Percentiles rank a stretch among this genome's conserved stretches.
Evolutionary conservation across 2,797 vertebrate species (phyloP).

Genomic region (Mastacembelus armatus): DNA sequence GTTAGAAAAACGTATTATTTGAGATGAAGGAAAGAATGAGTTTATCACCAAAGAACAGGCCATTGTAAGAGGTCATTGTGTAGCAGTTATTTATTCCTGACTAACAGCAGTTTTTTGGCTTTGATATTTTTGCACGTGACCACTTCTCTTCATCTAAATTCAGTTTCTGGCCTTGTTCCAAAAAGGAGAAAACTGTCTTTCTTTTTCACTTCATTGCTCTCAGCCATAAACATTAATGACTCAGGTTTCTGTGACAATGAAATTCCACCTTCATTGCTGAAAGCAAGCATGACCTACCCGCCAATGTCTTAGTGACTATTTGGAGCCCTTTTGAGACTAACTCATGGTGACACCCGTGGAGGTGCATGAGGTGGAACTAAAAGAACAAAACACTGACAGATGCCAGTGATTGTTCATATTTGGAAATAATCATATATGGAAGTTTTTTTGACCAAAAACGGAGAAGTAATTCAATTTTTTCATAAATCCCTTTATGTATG

Average conservation of each 20-base stretch:
- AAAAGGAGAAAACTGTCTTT: conserved; percentile 38
- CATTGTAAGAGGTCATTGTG: conserved; percentile 21
- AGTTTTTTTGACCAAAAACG: neutral
- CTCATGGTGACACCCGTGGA: conserved; percentile 47
- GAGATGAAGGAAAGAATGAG: conserved; percentile 10
- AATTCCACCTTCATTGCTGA: conserved; percentile 62
- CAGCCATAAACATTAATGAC: conserved; percentile 71
- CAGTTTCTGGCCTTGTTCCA: conserved; percentile 41
- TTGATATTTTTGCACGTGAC: conserved; percentile 36
- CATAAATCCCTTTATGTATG: conserved; percentile 64
- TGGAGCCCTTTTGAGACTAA: conserved; percentile 50
- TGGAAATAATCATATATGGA: neutral
- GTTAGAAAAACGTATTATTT: conserved; percentile 27
- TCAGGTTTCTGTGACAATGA: conserved; percentile 68
- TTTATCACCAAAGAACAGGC: conserved; percentile 15
- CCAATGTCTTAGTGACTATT: conserved; percentile 48
- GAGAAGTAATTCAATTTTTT: too few species aligned
- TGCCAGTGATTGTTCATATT: neutral
- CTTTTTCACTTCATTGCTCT: conserved; percentile 52
- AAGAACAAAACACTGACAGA: conserved; percentile 13
- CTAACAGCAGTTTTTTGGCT: conserved; percentile 2
- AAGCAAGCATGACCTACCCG: conserved; percentile 49
- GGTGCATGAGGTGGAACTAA: conserved; percentile 28
- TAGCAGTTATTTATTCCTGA: conserved; percentile 32
- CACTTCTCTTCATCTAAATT: conserved; percentile 54